Conservation (phyloP, 2,888 invertebrate genomes). For the Drosophila vallismaia region DNA sequence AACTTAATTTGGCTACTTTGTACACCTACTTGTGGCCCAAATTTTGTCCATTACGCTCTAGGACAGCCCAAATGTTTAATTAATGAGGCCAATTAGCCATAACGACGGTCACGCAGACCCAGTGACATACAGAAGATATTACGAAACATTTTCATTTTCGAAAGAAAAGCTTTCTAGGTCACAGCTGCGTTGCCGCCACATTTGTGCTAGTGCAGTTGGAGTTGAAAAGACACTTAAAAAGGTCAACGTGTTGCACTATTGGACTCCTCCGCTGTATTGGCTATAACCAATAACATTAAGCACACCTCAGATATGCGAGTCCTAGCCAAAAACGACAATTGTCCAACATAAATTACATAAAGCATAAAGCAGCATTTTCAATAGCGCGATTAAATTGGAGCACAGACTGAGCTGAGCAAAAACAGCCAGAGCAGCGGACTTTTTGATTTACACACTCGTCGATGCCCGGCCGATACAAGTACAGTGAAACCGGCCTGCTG, state of each 20-base stretch:
- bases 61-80: conserved; percentile 50
- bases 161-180: conserved; percentile 80
- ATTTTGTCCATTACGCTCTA: conserved; percentile 23
- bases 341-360: conserved; percentile 51
- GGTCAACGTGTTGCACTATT: conserved; percentile 52
- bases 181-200: conserved; percentile 44
- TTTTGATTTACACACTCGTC: conserved; percentile 69
- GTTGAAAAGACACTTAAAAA: conserved; percentile 46
- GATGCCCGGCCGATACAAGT: conserved; percentile 29
- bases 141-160: conserved; percentile 66
- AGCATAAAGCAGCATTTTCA: conserved; percentile 53
- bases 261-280: conserved; percentile 21
- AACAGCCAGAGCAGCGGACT: conserved; percentile 52
- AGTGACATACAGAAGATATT: conserved; percentile 29
- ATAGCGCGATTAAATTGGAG: conserved; percentile 66
- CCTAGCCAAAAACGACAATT: conserved; percentile 72
- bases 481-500: conserved; percentile 34
- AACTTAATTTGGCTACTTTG: not conserved
- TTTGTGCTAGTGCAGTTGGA: conserved; percentile 1
- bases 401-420: conserved; percentile 50
- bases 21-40: not conserved
- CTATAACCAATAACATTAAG: conserved; percentile 50
- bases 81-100: conserved; percentile 62
- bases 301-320: conserved; percentile 54
- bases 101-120: conserved; percentile 58